Evolutionary conservation across 2,113 vertebrate species (phyloP).

Genomic region (Stigmatopora argus): DNA sequence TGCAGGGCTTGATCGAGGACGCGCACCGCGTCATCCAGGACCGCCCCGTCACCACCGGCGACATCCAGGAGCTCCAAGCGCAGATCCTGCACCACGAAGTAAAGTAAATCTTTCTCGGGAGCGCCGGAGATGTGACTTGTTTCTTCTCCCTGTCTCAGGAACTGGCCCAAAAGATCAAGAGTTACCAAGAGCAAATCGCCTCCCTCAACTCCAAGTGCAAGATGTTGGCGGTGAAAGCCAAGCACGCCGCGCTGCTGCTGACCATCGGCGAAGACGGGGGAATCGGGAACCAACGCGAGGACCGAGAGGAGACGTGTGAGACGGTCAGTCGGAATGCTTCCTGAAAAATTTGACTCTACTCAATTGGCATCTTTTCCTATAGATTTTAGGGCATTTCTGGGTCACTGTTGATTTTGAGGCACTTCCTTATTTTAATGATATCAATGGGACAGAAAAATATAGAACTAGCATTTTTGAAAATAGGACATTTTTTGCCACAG

Average conservation of each 20-base stretch:
- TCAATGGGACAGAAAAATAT: too few relatives aligned
- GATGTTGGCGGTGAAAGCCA: conserved; percentile 95
- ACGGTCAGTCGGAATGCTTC: too few relatives aligned
- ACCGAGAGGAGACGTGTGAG: too few relatives aligned
- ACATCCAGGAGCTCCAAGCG: conserved; percentile 90
- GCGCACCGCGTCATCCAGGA: conserved; percentile 87
- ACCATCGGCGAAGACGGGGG: conserved; percentile 80
- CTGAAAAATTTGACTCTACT: too few relatives aligned
- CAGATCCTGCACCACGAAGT: conserved; percentile 94
- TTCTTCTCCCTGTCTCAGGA: conserved; percentile 67
- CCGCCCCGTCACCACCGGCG: conserved; percentile 79
- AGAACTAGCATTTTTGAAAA: too few relatives aligned
- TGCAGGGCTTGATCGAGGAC: conserved; percentile 88
- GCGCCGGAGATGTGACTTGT: background rate
- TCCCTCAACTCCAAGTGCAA: conserved; percentile 94
- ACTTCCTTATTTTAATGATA: background rate
- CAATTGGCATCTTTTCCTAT: too few relatives aligned
- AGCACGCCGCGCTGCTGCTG: conserved; percentile 93
- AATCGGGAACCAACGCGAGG: too few relatives aligned
- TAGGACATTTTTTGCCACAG: background rate
- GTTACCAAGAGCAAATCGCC: conserved; percentile 96
- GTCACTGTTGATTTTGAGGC: too few relatives aligned
- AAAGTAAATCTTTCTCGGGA: background rate
- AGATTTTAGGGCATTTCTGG: too few relatives aligned
- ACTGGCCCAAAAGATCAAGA: conserved; percentile 93